Evolutionary conservation across 2,888 invertebrate genomes (phyloP).

Genomic region (Lathronympha strigana): DNA sequence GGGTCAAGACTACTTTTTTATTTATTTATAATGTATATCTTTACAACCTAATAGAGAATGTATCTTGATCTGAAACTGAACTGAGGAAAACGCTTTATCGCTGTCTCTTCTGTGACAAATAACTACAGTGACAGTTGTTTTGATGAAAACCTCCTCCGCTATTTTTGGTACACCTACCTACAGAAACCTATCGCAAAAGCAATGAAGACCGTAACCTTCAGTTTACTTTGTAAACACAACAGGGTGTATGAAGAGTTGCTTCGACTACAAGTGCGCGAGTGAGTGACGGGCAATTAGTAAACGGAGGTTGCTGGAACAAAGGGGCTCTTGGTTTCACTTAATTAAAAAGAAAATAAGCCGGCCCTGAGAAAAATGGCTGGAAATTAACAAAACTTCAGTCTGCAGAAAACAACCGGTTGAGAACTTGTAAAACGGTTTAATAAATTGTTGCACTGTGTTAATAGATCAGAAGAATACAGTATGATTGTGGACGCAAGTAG

Average conservation of each 20-base stretch:
- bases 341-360: constrained; percentile 69
- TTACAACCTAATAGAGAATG: too few species aligned
- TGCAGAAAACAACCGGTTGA: constrained; percentile 30
- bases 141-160: neutral
- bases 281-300: constrained; percentile 76
- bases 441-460: neutral
- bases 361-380: constrained; percentile 61
- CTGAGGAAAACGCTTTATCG: neutral
- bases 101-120: neutral
- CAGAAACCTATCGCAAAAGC: neutral
- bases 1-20: too few species aligned
- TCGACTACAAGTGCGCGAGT: constrained; percentile 68
- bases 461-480: neutral
- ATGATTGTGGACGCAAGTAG: too few species aligned
- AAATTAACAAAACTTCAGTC: constrained; percentile 47
- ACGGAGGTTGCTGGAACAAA: constrained; percentile 63
- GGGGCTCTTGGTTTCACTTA: constrained; percentile 76
- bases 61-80: too few species aligned
- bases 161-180: neutral
- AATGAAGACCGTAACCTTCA: constrained; percentile 12
- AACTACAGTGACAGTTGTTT: neutral
- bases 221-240: constrained; percentile 58
- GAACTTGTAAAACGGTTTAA: constrained; percentile 14
- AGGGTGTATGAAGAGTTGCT: constrained; percentile 67
- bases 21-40: too few species aligned